Percentiles rank a stretch among this genome's conserved stretches.
Evolutionary conservation across 2,888 invertebrate genomes (phyloP).

Genomic region (Pristionchus entomophagus): DNA sequence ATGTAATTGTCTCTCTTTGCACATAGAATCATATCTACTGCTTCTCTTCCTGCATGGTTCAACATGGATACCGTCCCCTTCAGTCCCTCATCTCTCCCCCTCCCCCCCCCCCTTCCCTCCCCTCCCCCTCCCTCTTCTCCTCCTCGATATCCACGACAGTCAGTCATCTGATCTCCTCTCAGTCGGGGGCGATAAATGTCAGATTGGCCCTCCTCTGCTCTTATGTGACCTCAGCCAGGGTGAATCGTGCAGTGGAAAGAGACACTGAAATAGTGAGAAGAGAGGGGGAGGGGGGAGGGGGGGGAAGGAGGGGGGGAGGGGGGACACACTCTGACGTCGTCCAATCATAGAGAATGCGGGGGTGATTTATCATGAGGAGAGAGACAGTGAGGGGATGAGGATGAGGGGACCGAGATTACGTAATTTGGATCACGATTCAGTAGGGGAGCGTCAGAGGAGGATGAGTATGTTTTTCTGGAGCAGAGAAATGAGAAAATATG

Average conservation of each 20-base stretch:
- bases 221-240: constrained; percentile 4
- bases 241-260: not conserved
- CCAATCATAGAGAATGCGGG: constrained; percentile 10
- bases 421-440: not conserved
- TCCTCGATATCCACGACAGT: constrained; percentile 10
- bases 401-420: not conserved
- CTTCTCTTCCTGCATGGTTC: not conserved
- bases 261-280: not conserved
- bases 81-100: not conserved
- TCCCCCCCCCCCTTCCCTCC: not conserved
- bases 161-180: not conserved
- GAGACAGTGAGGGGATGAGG: not conserved
- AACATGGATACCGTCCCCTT: not conserved
- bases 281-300: no score
- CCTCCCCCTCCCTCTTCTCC: not conserved
- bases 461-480: no score
- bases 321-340: no score
- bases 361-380: constrained; percentile 2
- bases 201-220: not conserved
- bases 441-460: no score
- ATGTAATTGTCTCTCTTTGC: not conserved
- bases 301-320: no score
- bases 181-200: constrained; percentile 16
- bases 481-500: no score
- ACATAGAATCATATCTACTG: no score